Evolutionary conservation across 1,140 invertebrate genomes (phyloP).

Genomic region (Vanessa tameamea): DNA sequence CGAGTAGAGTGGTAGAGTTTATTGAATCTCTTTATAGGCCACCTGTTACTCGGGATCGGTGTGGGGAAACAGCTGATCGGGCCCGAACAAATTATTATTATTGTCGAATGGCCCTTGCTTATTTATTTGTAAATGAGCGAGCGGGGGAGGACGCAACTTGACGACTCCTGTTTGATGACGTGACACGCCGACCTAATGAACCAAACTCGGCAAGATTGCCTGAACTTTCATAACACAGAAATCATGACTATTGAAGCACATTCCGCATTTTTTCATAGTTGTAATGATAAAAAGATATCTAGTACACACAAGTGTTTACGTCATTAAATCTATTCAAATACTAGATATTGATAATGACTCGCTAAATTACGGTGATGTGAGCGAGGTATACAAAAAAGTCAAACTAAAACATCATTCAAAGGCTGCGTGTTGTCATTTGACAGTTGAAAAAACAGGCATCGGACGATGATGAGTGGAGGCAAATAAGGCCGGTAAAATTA

Average conservation of each 20-base stretch:
- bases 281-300: neutral
- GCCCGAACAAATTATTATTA: slow-evolving; percentile 77
- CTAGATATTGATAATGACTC: slow-evolving; percentile 3
- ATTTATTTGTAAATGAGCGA: slow-evolving; percentile 65
- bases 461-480: slow-evolving; percentile 47
- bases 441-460: slow-evolving; percentile 45
- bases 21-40: slow-evolving; percentile 81
- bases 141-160: slow-evolving; percentile 37
- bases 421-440: slow-evolving; percentile 48
- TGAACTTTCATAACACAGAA: neutral
- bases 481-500: slow-evolving; percentile 51
- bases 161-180: slow-evolving; percentile 22
- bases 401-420: slow-evolving; percentile 45
- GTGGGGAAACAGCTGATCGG: slow-evolving; percentile 76
- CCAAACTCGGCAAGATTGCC: neutral
- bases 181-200: slow-evolving; percentile 16
- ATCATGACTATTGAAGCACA: neutral
- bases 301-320: slow-evolving; percentile 13
- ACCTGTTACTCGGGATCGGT: slow-evolving; percentile 79
- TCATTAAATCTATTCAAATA: slow-evolving; percentile 14
- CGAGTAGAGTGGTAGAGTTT: slow-evolving; percentile 73
- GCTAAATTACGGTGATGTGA: slow-evolving; percentile 12
- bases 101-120: slow-evolving; percentile 69
- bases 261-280: neutral
- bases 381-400: slow-evolving; percentile 27